Percentiles rank a stretch among this genome's conserved stretches.
These are phyloP conservation scores for Plebejus anna DNA, from an alignment of 2,888 invertebrate species.

Conservation along the genomic window DNA sequence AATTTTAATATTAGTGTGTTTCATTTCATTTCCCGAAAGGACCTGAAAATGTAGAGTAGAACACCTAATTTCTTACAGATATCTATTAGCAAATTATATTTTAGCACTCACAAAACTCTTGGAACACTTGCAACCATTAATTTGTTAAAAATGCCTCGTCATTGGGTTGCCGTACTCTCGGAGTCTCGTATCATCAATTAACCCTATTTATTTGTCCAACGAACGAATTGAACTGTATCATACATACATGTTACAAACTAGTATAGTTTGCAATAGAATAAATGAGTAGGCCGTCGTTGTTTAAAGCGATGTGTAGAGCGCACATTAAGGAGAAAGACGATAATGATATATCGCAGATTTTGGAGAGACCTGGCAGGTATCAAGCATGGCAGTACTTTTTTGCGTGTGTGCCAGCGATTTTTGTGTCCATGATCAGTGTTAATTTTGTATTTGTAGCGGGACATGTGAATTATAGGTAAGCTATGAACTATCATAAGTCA, in stretches of 20 bases:
- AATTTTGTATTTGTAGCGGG: slow-evolving; percentile 65
- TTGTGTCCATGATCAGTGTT: slow-evolving; percentile 57
- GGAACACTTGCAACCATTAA: background rate
- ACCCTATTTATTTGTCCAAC: slow-evolving; percentile 9
- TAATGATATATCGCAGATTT: slow-evolving; percentile 26
- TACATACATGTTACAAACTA: background rate
- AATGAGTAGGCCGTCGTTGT: background rate
- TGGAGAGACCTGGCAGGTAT: slow-evolving; percentile 65
- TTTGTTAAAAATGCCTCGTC: background rate
- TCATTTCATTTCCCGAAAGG: background rate
- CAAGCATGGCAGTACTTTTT: slow-evolving; percentile 57
- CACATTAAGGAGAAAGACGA: slow-evolving; percentile 6
- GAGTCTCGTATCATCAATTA: background rate
- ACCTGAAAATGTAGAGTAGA: too few species aligned
- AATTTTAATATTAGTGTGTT: background rate
- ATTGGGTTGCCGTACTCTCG: background rate
- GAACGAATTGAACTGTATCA: slow-evolving; percentile 1
- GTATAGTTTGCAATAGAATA: background rate
- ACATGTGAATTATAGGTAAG: slow-evolving; percentile 58
- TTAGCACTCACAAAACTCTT: background rate
- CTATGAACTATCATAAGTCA: background rate
- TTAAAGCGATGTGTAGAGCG: slow-evolving; percentile 3
- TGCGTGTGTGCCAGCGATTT: slow-evolving; percentile 52
- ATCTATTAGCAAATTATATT: too few species aligned
- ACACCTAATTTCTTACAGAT: too few species aligned